Conservation (phyloP, 2,888 invertebrate genomes). For the Nasonia oneida region DNA sequence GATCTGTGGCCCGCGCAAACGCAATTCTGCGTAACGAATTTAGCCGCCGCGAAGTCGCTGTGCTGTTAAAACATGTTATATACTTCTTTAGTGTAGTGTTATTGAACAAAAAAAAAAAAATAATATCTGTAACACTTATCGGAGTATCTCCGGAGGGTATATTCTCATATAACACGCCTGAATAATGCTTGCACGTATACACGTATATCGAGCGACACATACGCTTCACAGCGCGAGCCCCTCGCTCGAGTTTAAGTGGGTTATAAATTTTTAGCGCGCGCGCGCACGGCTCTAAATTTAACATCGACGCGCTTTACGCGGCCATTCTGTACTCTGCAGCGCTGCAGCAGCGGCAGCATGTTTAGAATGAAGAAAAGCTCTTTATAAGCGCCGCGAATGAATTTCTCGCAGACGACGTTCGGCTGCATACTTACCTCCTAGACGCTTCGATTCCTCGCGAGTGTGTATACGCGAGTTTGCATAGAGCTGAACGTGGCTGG, state of each 20-base stretch:
- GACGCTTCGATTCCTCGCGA: not conserved
- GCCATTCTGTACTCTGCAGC: not conserved
- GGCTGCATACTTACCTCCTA: not conserved
- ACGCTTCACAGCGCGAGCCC: not conserved
- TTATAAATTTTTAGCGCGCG: conserved; percentile 58
- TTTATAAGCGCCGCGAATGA: conserved; percentile 25
- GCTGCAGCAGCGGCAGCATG: not conserved
- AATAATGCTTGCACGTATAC: conserved; percentile 17
- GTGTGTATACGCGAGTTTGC: not conserved
- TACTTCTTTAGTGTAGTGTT: no score
- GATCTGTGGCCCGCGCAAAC: not conserved
- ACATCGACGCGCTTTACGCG: conserved; percentile 8
- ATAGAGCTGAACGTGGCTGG: not conserved
- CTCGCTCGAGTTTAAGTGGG: conserved; percentile 51
- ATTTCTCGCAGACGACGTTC: not conserved
- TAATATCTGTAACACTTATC: no score
- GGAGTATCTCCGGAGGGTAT: no score
- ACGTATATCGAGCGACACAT: not conserved
- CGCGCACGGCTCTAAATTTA: conserved; percentile 32
- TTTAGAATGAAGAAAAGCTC: conserved; percentile 42
- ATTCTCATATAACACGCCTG: no score
- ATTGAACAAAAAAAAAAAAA: not conserved
- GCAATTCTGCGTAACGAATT: not conserved
- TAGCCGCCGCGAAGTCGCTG: not conserved
- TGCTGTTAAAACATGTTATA: no score